Evolutionary conservation across 2,113 vertebrate species (phyloP), one percentile per base, ranked within the genome.

Genomic region (Tragelaphus scriptus): DNA sequence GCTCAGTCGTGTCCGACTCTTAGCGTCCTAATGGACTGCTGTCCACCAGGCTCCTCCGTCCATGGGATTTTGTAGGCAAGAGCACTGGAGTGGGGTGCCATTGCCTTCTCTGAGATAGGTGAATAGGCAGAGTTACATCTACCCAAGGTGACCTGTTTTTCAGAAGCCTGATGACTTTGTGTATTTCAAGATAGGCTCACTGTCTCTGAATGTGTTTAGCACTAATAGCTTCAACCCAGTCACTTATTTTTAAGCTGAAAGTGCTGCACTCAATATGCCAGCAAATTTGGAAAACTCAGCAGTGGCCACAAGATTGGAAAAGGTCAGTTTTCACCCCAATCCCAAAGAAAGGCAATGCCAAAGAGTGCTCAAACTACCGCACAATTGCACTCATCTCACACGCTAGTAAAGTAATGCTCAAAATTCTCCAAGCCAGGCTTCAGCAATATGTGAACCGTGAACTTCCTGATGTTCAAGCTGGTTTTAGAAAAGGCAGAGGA

Each of bases 191-290:
- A 36, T 7, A 86, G 49, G 96, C 36, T 79, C 44, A 75, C 12
- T 25, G 5, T 92, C 91, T 30, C 55, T 75, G 49, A 94, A 55
- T 85, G 65, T 30, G 44, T 91, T 96, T 7, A 79, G 51, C 23
- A 86, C 21, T 63, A 51, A 75, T 91, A 88, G 3, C 7, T 86
- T 92, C 55, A 91, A 91, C 11, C 26, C 68, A 68, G 59, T 71
- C 21, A 79, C n/a, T 96, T 81, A 97, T 85, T 95, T 91, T 91
- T 96, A 94, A 95, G 32, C 32, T n/a, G n/a, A n/a, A n/a, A n/a
- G n/a, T n/a, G n/a, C n/a, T n/a, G n/a, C n/a, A n/a, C n/a, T n/a
- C n/a, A n/a, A n/a, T n/a, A n/a, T n/a, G n/a, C n/a, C n/a, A n/a
- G n/a, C n/a, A n/a, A n/a, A n/a, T n/a, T n/a, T n/a, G n/a, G n/a